A percentile compares a stretch with the other conserved stretches of the same genome.
Conservation (phyloP, 2,797 vertebrate genomes). For the Huso huso region DNA sequence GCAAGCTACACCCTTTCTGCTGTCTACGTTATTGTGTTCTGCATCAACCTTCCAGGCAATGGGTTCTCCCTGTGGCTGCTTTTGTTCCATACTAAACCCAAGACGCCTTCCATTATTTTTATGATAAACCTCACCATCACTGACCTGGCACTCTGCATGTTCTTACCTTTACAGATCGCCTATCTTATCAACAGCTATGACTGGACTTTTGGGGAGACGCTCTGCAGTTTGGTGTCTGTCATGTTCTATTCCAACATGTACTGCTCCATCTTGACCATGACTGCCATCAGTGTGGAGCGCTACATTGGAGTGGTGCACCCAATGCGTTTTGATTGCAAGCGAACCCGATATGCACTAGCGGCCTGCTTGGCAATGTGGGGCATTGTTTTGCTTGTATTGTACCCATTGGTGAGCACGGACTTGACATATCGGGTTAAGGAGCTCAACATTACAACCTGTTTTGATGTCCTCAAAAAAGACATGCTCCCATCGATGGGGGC, state of each 20-base stretch:
- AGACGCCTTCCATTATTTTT: conserved; percentile 77
- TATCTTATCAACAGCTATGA: conserved; percentile 69
- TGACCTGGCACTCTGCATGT: conserved; percentile 67
- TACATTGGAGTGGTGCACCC: conserved; percentile 80
- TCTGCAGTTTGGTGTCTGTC: conserved; percentile 74
- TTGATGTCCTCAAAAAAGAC: conserved; percentile 72
- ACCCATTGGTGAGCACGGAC: conserved; percentile 69
- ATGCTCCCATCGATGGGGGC: conserved; percentile 62
- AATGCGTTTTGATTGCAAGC: conserved; percentile 54
- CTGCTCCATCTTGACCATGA: conserved; percentile 84
- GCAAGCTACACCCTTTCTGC: conserved; percentile 50
- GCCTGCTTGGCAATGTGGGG: conserved; percentile 68
- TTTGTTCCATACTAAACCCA: conserved; percentile 67
- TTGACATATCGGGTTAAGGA: conserved; percentile 65
- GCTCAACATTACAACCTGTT: conserved; percentile 77
- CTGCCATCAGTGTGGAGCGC: conserved; percentile 78
- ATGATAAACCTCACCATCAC: conserved; percentile 91
- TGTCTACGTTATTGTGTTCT: conserved; percentile 66
- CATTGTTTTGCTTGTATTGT: conserved; percentile 57
- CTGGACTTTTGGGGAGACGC: conserved; percentile 63
- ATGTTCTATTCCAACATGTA: conserved; percentile 90
- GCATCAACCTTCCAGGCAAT: conserved; percentile 75
- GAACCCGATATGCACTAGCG: conserved; percentile 55
- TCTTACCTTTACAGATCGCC: conserved; percentile 79
- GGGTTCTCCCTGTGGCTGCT: conserved; percentile 80